Base-by-base conservation (phyloP, 2,888 invertebrate genomes). In the Napeogenes inachia region DNA sequence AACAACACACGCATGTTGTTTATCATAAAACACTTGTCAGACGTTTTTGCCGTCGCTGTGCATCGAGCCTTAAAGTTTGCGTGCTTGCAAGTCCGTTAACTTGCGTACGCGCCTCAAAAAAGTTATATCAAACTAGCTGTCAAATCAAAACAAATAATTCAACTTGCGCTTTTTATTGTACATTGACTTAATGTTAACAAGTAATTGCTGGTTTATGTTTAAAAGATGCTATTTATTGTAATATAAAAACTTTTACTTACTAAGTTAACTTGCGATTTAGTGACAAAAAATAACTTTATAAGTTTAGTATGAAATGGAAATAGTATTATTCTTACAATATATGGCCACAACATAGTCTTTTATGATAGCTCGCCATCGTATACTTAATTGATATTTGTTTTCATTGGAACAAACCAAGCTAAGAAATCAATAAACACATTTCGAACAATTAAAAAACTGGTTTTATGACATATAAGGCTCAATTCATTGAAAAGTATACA, bases 61-160 rank as follows among this genome's bases (percentile, higher is more conserved):
- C 69, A 71, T 60, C 69, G 65, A 71, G 73, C 73, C 73, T 77
- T 71, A 70, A 74, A 71, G 71, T 69, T 82, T 67, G 80, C 80
- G 80, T 82, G 81, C 73, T 71, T 61, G 61, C 71, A 75, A 74
- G 73, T 74, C 62, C 62, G 59, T 64, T 66, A 59, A 64, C 65
- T 62, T 68, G 67, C 67, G 68, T 65, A 65, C 53, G 54, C 54
- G 60, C 53, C 62, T 62, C 46, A 63, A 68, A 67, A 60, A 63
- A 66, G 54, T 59, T 55, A 60, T 54, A 61, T 63, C 56, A 65
- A 64, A 64, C 59, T 67, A 57, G 60, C 64, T 62, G 67, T 68
- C 67, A 67, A 62, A 67, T 65, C 62, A 61, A 56, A 61, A 66
- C 62, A 63, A 63, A 59, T 50, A 50, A 50, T 30, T 59, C 56